These are phyloP conservation scores for Oryzias melastigma DNA, from an alignment of 2,113 vertebrate genomes.

Conservation along the genomic window DNA sequence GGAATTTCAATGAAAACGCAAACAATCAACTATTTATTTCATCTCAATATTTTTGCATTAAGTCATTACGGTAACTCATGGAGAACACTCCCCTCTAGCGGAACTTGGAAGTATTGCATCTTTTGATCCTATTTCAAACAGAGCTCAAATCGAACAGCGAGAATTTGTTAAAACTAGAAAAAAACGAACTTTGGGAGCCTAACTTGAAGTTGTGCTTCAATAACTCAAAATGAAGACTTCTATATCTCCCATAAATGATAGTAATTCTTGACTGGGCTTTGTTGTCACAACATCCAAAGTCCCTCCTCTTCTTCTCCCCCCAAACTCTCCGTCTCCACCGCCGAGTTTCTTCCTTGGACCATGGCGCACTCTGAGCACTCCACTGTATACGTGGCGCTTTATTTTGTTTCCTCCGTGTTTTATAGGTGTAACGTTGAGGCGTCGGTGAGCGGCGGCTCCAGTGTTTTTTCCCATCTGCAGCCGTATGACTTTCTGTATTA, in stretches of 20 bases:
- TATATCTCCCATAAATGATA: background rate
- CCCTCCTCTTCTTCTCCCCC: conserved; percentile 40
- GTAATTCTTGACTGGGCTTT: conserved; percentile 15
- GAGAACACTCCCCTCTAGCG: too few relatives aligned
- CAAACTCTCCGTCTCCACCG: conserved; percentile 20
- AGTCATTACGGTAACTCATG: too few relatives aligned
- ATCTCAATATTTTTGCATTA: too few relatives aligned
- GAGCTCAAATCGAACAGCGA: too few relatives aligned
- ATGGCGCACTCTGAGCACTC: conserved; percentile 65
- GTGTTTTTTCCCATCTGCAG: conserved; percentile 48
- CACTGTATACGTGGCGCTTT: conserved; percentile 78
- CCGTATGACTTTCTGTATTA: conserved; percentile 86
- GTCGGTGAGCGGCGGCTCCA: conserved; percentile 10
- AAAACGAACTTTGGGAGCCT: too few relatives aligned
- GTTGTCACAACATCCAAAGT: background rate
- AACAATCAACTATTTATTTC: too few relatives aligned
- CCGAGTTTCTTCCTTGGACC: conserved; percentile 14
- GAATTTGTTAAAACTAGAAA: too few relatives aligned
- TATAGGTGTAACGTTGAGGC: background rate
- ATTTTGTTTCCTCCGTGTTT: conserved; percentile 8
- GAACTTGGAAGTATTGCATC: too few relatives aligned
- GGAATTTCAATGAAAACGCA: too few relatives aligned
- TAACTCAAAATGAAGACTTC: too few relatives aligned
- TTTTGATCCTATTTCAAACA: too few relatives aligned
- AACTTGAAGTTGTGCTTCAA: too few relatives aligned